Base-by-base conservation (phyloP, 2,113 vertebrate species). In the Paratilapia polleni region DNA sequence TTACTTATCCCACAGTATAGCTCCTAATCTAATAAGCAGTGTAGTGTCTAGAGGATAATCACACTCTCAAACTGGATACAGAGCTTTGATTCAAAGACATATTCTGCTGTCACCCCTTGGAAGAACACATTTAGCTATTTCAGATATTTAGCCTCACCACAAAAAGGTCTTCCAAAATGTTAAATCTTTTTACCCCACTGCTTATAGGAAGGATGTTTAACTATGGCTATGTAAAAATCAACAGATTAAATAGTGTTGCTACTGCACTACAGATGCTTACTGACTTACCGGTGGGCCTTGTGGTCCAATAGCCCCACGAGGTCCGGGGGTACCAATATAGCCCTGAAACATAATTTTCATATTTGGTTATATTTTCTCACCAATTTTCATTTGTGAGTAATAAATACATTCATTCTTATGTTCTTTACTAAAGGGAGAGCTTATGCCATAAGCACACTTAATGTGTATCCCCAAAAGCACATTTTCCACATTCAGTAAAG, bases 221-320 rank as follows among this genome's bases (percentile, higher is more conserved):
- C 38, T 34, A 10, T 38, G 24, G 19, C 41, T 10, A 78, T 63
- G 41, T 47, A 78, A 54, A 64, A 64, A 34, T 6, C 26, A 19
- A 12, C 77, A 24, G 28, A 59, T 59, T 43, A 26, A 63, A 56
- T 26, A 66, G 12, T 47, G 9, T 31, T 47, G 47, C 6, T 34
- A 75, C 7, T 77, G 63, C 41, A 19, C 8, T 17, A 57, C 1
- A 56, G 52, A 63, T 6, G 54, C 61, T 70, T 56, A 31, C n/a
- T 81, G 77, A 91, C 97, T 96, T 96, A 99, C 98, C 87, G 98
- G 98, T 66, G 92, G 82, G 2, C 98, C 98, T 94, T 98, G 98
- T 22, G 98, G 97, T 94, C 98, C 98, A 66, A 92, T 49, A 61
- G 97, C 88, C 84, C 98, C 98, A 93, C 97, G 97, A 88, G 89